These are phyloP conservation scores for Cirrhinus mrigala DNA, from an alignment of 2,797 vertebrate genomes.

Conservation along the genomic window DNA sequence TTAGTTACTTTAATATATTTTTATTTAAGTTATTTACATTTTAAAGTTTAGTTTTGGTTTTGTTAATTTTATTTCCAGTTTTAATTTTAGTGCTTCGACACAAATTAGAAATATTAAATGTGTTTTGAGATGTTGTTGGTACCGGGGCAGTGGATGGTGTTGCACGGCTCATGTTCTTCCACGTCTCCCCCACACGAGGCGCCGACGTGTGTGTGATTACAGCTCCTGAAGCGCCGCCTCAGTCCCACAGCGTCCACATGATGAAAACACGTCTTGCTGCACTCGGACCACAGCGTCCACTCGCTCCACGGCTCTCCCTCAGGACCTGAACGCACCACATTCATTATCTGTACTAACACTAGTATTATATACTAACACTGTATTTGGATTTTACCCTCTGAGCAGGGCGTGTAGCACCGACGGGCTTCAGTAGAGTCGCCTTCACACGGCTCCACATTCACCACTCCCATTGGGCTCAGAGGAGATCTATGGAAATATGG, in stretches of 20 bases:
- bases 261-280: conserved; percentile 86
- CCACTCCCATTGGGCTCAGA: conserved; percentile 72
- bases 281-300: conserved; percentile 87
- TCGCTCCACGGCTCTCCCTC: conserved; percentile 73
- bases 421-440: conserved; percentile 81
- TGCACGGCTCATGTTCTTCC: conserved; percentile 84
- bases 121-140: background rate
- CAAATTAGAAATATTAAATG: background rate
- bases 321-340: conserved; percentile 45
- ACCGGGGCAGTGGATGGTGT: conserved; percentile 83
- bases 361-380: background rate
- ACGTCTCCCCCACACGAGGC: conserved; percentile 74
- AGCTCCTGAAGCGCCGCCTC: conserved; percentile 80
- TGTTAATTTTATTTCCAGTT: background rate
- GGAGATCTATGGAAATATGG: conserved; percentile 77
- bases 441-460: conserved; percentile 74
- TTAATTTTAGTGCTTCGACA: background rate
- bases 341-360: background rate
- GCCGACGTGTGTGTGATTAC: conserved; percentile 58
- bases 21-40: background rate
- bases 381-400: conserved; percentile 71
- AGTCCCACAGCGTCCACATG: conserved; percentile 78
- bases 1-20: background rate
- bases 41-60: background rate
- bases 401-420: conserved; percentile 78